Base-by-base conservation (phyloP, 1,140 invertebrate genomes). In the Papilio polytes region DNA sequence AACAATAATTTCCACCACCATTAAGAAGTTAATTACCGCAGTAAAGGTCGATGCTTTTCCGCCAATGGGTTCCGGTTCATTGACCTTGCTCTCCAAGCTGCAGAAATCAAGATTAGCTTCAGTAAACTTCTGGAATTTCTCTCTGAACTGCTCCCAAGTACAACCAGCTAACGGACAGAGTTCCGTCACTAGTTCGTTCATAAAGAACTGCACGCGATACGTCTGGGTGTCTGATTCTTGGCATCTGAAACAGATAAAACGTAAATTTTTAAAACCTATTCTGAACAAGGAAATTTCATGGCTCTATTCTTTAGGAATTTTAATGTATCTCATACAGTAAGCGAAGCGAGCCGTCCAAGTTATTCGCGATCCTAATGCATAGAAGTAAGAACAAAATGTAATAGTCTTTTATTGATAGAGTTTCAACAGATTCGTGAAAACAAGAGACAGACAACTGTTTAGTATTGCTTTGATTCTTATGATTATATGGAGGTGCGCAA, bases 101-200 rank as follows among this genome's bases (percentile, higher is more conserved):
- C 92, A 94, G 85, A 94, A 90, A 26, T 89, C 87, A 13, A 92
- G 77, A 51, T 84, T 84, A 9, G 89, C 74, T 9, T 84, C 46
- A 0, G 78, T 84, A 85, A 87, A 91, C 0, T 31, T 31, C 80
- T 91, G 81, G 84, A 92, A 90, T 2, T 82, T 86, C 0, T 87
- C 53, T 6, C 84, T 78, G 80, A 94, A 94, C 51, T 92, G 79
- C 9, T 88, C 70, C 91, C 90, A 92, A 0, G 87, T 83, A 80
- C 92, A 94, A 1, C 91, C 92, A 8, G 86, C 84, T 9, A 85
- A 73, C 9, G 92, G 90, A 83, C 92, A 94, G 2, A 93, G 78
- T 15, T 81, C 77, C 0, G 89, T 89, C 7, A 78, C 70, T 63
- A 88, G 88, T 76, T 93, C 91, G 78, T 92, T 92, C 66, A 88